A percentile compares a stretch with the other conserved stretches of the same genome.
Conservation (phyloP, 2,888 invertebrate genomes). For the Synergus gifuensis region DNA sequence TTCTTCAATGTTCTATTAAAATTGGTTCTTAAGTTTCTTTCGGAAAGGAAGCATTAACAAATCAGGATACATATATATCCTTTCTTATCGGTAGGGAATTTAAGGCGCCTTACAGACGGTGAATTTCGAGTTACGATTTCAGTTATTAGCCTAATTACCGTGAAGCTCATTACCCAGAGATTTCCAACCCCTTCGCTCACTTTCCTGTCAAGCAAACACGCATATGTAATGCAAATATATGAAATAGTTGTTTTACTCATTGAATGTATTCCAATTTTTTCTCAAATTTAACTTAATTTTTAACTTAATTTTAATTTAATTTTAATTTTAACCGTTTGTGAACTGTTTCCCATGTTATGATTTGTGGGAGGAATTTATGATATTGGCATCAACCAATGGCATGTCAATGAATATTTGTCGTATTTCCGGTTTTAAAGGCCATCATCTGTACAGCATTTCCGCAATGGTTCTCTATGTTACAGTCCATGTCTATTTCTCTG, state of each 20-base stretch:
- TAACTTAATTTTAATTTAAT: no score
- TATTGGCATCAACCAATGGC: background rate
- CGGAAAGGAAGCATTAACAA: conserved; percentile 24
- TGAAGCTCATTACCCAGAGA: background rate
- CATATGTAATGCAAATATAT: no score
- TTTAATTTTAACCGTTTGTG: no score
- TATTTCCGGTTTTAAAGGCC: conserved; percentile 31
- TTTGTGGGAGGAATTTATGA: background rate
- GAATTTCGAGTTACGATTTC: conserved; percentile 23
- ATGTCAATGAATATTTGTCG: background rate
- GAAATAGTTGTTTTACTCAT: no score
- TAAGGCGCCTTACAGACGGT: conserved; percentile 7
- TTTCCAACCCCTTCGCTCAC: background rate
- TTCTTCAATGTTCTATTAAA: background rate
- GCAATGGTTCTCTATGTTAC: conserved; percentile 25
- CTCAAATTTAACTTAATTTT: no score
- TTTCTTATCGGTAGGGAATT: conserved; percentile 10
- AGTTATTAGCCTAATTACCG: conserved; percentile 28
- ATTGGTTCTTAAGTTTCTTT: background rate
- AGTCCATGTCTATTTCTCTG: background rate
- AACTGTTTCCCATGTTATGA: background rate
- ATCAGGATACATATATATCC: conserved; percentile 33
- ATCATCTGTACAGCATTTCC: conserved; percentile 23
- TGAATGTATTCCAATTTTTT: no score
- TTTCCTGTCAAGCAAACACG: background rate